Percentiles rank a stretch among this genome's conserved stretches.
Evolutionary conservation across 2,888 invertebrate species (phyloP).

Genomic region (Drosophila suboccidentalis): DNA sequence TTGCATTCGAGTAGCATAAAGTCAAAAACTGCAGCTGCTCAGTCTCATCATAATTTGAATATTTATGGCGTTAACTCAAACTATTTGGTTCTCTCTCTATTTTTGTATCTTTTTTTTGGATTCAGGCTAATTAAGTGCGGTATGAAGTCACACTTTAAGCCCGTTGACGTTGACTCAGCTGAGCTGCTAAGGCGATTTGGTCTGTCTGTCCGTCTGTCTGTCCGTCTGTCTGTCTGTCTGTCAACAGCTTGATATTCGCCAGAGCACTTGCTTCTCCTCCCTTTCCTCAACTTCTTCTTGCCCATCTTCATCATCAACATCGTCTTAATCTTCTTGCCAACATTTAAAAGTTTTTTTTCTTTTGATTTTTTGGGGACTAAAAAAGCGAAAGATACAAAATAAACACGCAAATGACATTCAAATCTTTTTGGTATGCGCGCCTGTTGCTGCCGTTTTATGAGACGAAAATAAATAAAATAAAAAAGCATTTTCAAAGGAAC

Average conservation of each 20-base stretch:
- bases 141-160: conserved; percentile 15
- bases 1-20: not conserved
- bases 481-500: conserved; percentile 50
- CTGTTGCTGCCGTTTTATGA: conserved; percentile 45
- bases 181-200: conserved; percentile 20
- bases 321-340: conserved; percentile 9
- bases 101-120: not conserved
- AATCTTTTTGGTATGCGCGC: conserved; percentile 48
- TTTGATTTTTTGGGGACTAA: conserved; percentile 10
- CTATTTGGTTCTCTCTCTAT: not conserved
- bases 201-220: conserved; percentile 1
- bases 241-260: conserved; percentile 16
- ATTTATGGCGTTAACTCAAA: not conserved
- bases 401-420: conserved; percentile 55
- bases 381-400: conserved; percentile 10
- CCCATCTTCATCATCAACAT: not conserved
- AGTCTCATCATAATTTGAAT: not conserved
- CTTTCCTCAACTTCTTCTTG: not conserved
- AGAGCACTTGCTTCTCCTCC: conserved; percentile 5
- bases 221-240: conserved; percentile 5
- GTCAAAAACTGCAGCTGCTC: not conserved
- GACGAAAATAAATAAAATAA: conserved; percentile 26
- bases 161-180: conserved; percentile 9
- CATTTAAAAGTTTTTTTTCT: conserved; percentile 5
- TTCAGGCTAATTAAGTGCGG: conserved; percentile 10